Conservation (phyloP, 2,888 invertebrate species). For the Liopterus haemorrhoidalis region DNA sequence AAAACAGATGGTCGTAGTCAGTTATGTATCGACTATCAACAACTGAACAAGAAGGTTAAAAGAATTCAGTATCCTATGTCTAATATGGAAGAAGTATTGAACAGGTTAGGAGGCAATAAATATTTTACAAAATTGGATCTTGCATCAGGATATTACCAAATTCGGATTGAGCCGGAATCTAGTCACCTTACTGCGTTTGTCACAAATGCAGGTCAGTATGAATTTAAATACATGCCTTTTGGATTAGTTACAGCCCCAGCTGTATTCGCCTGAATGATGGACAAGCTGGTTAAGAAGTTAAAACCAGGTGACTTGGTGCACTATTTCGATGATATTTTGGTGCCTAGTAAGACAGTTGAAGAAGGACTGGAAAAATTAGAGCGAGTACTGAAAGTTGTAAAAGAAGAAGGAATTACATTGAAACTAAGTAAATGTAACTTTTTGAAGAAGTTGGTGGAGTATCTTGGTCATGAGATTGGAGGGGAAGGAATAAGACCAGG, state of each 20-base stretch:
- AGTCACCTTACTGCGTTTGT: constrained; percentile 33
- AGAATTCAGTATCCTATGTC: constrained; percentile 33
- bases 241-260: constrained; percentile 37
- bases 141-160: constrained; percentile 35
- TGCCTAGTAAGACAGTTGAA: constrained; percentile 13
- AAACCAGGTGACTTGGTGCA: constrained; percentile 12
- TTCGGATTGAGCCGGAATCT: constrained; percentile 29
- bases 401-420: constrained; percentile 24
- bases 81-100: constrained; percentile 31
- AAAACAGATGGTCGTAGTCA: constrained; percentile 24
- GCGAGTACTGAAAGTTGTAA: constrained; percentile 26
- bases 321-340: constrained; percentile 31
- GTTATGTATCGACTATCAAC: constrained; percentile 30
- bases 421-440: constrained; percentile 37
- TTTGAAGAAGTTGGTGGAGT: constrained; percentile 18
- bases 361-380: constrained; percentile 31
- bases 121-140: constrained; percentile 32
- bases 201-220: constrained; percentile 34
- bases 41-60: constrained; percentile 32
- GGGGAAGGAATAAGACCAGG: background rate
- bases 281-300: background rate
- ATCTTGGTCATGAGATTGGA: background rate
- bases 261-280: constrained; percentile 39
- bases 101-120: constrained; percentile 26
- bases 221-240: constrained; percentile 41